Evolutionary conservation across 2,113 vertebrate genomes (phyloP).

Genomic region (Ia io): DNA sequence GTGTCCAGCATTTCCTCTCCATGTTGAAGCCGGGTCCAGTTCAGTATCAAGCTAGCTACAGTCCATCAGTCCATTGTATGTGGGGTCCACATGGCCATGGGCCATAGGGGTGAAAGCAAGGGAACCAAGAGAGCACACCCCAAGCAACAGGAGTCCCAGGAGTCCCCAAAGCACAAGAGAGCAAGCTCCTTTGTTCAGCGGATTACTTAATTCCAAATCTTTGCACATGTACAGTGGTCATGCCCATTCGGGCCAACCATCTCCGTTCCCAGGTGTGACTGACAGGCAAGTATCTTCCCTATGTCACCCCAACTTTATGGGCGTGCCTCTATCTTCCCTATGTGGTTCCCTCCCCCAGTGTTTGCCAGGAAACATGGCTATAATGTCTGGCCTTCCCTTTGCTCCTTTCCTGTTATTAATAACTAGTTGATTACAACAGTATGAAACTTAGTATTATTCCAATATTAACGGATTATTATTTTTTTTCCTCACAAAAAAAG

Average conservation of each 20-base stretch:
- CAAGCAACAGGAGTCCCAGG: neutral
- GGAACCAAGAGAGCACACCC: neutral
- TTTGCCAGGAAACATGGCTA: neutral
- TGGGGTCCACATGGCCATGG: too few relatives aligned
- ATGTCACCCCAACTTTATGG: neutral
- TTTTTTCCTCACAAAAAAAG: neutral
- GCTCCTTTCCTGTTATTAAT: neutral
- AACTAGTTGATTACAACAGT: neutral
- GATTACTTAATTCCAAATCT: neutral
- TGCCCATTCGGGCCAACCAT: neutral
- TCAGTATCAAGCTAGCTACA: neutral
- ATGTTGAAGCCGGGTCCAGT: neutral
- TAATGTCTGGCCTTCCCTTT: neutral
- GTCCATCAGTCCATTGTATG: neutral
- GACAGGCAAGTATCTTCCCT: neutral
- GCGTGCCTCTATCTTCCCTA: neutral
- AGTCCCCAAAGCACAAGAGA: neutral
- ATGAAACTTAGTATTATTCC: neutral
- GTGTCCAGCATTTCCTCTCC: too few relatives aligned
- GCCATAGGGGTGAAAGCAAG: neutral
- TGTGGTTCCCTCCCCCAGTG: neutral
- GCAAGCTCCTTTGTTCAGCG: neutral
- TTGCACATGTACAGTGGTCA: neutral
- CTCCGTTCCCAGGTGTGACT: neutral
- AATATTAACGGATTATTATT: neutral